Evolutionary conservation across 2,888 invertebrate species (phyloP).

Genomic region (Parapristionchus giblindavisi): DNA sequence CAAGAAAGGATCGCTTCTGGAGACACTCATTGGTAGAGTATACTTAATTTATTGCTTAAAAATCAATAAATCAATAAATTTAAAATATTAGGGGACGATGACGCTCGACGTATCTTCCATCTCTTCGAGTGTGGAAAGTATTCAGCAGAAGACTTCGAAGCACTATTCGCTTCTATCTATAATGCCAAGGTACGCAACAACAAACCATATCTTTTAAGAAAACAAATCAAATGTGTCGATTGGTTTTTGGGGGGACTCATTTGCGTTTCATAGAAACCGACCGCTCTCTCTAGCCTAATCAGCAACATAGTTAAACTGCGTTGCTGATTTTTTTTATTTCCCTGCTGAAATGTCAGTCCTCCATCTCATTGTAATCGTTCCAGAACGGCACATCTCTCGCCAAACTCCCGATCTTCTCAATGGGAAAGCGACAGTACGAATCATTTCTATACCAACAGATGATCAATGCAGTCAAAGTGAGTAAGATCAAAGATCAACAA

Average conservation of each 20-base stretch:
- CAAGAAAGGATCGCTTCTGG: constrained; percentile 65
- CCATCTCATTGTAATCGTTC: neutral
- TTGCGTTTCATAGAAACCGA: neutral
- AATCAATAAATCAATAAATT: neutral
- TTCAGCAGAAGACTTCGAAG: constrained; percentile 69
- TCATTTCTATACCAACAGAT: constrained; percentile 32
- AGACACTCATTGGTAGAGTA: constrained; percentile 60
- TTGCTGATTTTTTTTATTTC: neutral
- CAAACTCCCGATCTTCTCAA: constrained; percentile 10
- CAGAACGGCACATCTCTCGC: constrained; percentile 24
- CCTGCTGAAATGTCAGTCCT: neutral
- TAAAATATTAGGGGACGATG: constrained; percentile 11
- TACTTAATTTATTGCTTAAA: neutral
- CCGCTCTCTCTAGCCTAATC: too few species aligned
- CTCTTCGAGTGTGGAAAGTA: constrained; percentile 70
- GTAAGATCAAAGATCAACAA: too few species aligned
- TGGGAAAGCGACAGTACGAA: neutral
- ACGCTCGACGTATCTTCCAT: constrained; percentile 35
- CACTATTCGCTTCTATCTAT: constrained; percentile 70
- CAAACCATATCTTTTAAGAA: too few species aligned
- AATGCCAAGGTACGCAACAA: constrained; percentile 66
- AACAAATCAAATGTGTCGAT: neutral
- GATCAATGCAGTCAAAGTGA: constrained; percentile 37
- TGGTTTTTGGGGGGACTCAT: neutral
- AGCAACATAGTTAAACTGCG: too few species aligned